Conservation (phyloP, 2,888 invertebrate genomes). For the Platycheirus albimanus region DNA sequence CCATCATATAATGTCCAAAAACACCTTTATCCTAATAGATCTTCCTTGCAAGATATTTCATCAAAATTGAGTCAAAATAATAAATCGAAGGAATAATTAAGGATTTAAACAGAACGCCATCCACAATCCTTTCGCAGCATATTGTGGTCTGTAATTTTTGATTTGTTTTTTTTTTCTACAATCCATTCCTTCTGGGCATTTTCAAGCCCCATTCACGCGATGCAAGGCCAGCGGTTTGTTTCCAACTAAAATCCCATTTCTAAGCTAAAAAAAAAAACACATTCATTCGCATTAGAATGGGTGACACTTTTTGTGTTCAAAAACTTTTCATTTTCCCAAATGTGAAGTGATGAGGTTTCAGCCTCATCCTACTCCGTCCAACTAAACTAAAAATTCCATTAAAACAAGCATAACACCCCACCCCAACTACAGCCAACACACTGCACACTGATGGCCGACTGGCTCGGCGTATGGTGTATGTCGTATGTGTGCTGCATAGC, state of each 20-base stretch:
- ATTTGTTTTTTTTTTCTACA: too few relatives aligned
- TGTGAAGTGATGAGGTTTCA: slow-evolving; percentile 16
- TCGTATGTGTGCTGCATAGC: slow-evolving; percentile 37
- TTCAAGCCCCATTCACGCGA: slow-evolving; percentile 13
- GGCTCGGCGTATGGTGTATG: too few relatives aligned
- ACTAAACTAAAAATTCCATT: slow-evolving; percentile 67
- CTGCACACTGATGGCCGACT: too few relatives aligned
- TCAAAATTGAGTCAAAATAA: too few relatives aligned
- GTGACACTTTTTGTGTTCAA: slow-evolving; percentile 27
- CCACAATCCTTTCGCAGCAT: too few relatives aligned
- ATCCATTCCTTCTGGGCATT: not conserved
- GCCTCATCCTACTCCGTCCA: slow-evolving; percentile 7
- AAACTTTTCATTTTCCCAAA: slow-evolving; percentile 31
- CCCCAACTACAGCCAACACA: too few relatives aligned
- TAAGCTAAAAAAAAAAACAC: not conserved
- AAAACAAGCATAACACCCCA: slow-evolving; percentile 45
- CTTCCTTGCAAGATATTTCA: too few relatives aligned
- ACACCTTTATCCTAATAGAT: too few relatives aligned
- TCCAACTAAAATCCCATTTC: slow-evolving; percentile 48
- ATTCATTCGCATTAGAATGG: slow-evolving; percentile 18
- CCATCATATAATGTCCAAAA: too few relatives aligned
- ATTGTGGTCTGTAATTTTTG: too few relatives aligned
- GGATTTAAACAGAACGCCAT: too few relatives aligned
- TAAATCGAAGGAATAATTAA: too few relatives aligned
- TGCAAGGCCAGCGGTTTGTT: slow-evolving; percentile 36